Percentiles rank a stretch among this genome's conserved stretches.
Conservation (phyloP, 2,113 vertebrate genomes). For the Python bivittatus region DNA sequence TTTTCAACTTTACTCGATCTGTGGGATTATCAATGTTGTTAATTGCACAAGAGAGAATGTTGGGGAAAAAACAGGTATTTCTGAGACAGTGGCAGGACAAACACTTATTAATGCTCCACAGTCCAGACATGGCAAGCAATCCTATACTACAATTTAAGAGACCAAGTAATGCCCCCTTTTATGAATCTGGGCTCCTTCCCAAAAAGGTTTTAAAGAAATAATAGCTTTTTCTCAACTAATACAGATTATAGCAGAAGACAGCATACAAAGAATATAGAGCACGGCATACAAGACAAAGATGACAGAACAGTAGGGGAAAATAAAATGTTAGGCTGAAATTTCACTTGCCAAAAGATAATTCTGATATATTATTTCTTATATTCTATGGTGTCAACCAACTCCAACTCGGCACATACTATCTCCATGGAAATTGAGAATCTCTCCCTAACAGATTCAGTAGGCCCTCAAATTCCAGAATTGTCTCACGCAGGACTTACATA, state of each 20-base stretch:
- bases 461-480: not conserved
- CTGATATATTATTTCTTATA: not conserved
- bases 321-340: not conserved
- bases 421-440: not conserved
- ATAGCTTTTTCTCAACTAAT: not conserved
- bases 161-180: not conserved
- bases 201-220: not conserved
- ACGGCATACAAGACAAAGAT: not conserved
- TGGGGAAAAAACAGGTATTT: not conserved
- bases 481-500: not conserved
- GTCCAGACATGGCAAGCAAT: not conserved
- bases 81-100: not conserved
- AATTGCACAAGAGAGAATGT: not conserved
- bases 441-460: not conserved
- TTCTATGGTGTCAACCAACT: not conserved
- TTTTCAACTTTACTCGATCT: not conserved
- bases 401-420: not conserved
- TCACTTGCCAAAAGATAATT: not conserved
- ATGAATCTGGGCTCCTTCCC: not conserved
- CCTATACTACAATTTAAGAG: not conserved
- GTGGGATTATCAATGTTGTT: not conserved
- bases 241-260: not conserved
- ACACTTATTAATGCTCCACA: not conserved
- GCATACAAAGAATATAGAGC: not conserved
- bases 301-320: not conserved